Evolutionary conservation across 2,113 vertebrate genomes (phyloP), one percentile per base, ranked within the genome.

Genomic region (Sakesphorus luctuosus): DNA sequence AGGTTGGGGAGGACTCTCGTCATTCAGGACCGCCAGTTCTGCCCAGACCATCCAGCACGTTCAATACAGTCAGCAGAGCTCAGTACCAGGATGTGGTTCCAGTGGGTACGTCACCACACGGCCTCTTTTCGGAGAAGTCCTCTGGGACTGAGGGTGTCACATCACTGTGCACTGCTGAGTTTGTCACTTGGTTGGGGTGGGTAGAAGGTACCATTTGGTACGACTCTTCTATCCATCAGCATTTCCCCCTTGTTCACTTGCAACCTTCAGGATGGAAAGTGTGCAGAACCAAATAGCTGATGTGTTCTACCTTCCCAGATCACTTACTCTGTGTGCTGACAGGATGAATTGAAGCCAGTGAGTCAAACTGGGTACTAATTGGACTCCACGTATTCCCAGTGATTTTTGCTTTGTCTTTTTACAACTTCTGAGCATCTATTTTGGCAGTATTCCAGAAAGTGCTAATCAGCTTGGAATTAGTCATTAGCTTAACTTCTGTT

Each of bases 81-180:
- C 99, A 99, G 97, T 99, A 99, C 97, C 99, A 99, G 82, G 99
- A 99, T 25, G 96, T 99, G 98, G 99, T 99, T 73, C 99, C 99
- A 87, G 99, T 99, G 94, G 99, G 99, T 99, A 98, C 12, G 99
- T 98, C 31, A 43, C 33, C 73, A 8, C 21, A 18, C 2, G 5
- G 18, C 18, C 58, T 61, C 43, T 84, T 72, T 40, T 59, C 12
- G 7, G 68, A 68, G 35, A 40, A 69, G 50, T 36, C 43, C 49
- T 38, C 52, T 10, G 2, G 38, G 26, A 11, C 61, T 14, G 15
- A 13, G 28, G 33, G 35, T 72, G 21, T 50, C 52, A 2, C 10
- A 6, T 31, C 36, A 3, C 2, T 6, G 23, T 46, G 68, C 12
- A 5, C n/a, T 40, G 6, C 36, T 66, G 85, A 21, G 33, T 10